Evolutionary conservation across 2,113 vertebrate genomes (phyloP).

Genomic region (Scophthalmus maximus): DNA sequence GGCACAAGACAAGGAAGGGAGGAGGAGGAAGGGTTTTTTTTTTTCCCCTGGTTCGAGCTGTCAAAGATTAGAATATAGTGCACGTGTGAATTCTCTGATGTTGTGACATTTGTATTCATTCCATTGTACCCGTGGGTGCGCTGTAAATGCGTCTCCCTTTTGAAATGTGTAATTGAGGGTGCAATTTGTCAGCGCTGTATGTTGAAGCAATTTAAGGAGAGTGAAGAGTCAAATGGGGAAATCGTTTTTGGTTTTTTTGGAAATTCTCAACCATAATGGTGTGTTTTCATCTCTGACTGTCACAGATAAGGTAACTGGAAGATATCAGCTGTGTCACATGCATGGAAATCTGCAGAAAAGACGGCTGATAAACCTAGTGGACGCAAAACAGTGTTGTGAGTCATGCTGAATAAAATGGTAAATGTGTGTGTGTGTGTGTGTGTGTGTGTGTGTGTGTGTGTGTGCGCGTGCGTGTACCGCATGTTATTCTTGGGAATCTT

Average conservation of each 20-base stretch:
- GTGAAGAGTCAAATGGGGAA: conserved; percentile 54
- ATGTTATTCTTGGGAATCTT: conserved; percentile 33
- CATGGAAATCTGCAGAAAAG: conserved; percentile 30
- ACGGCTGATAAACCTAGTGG: conserved; percentile 24
- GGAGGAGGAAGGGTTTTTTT: conserved; percentile 54
- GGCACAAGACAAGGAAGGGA: conserved; percentile 65
- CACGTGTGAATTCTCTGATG: conserved; percentile 14
- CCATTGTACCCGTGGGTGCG: conserved; percentile 17
- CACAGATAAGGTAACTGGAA: conserved; percentile 27
- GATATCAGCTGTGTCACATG: conserved; percentile 24
- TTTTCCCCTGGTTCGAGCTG: neutral
- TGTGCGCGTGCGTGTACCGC: conserved; percentile 2
- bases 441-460: neutral
- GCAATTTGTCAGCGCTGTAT: conserved; percentile 45
- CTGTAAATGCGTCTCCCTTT: conserved; percentile 31
- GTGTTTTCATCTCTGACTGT: conserved; percentile 21
- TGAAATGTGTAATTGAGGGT: conserved; percentile 44
- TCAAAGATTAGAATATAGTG: conserved; percentile 17
- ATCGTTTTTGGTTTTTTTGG: conserved; percentile 52
- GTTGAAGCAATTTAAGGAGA: conserved; percentile 40
- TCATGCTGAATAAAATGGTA: neutral
- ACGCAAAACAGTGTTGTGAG: conserved; percentile 27
- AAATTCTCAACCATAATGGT: conserved; percentile 12
- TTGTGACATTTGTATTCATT: conserved; percentile 47
- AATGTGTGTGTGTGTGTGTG: neutral